Conservation (phyloP, 2,113 vertebrate species). For the Nansenia antarctica region DNA sequence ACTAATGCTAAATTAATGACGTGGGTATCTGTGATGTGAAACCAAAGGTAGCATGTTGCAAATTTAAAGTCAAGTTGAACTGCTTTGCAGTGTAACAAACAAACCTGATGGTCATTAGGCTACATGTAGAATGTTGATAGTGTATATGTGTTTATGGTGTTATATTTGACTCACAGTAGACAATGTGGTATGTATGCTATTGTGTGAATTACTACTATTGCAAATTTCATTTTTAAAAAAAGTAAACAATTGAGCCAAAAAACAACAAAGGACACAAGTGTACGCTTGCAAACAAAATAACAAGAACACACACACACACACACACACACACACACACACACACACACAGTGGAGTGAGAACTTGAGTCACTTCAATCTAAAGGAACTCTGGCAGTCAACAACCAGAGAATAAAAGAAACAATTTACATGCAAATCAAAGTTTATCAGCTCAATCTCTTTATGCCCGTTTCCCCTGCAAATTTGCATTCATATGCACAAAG, state of each 20-base stretch:
- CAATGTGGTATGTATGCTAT: neutral
- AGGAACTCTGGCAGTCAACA: constrained; percentile 51
- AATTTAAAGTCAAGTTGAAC: constrained; percentile 5
- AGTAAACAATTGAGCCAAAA: constrained; percentile 33
- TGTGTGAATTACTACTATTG: constrained; percentile 24
- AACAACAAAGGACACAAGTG: constrained; percentile 41
- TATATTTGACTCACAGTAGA: constrained; percentile 6
- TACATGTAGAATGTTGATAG: no score
- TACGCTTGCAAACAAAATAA: constrained; percentile 35
- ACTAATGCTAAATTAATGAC: constrained; percentile 60
- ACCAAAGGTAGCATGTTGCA: constrained; percentile 38
- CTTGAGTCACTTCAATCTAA: constrained; percentile 39
- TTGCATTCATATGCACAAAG: constrained; percentile 72
- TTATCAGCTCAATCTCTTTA: constrained; percentile 73
- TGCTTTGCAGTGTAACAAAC: neutral
- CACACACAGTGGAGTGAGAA: constrained; percentile 6
- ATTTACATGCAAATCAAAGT: constrained; percentile 82
- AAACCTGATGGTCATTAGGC: neutral
- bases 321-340: constrained; percentile 32
- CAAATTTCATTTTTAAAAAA: constrained; percentile 6
- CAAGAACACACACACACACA: constrained; percentile 6
- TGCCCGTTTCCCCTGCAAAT: constrained; percentile 63
- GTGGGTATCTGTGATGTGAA: constrained; percentile 27
- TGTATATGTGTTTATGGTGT: constrained; percentile 11
- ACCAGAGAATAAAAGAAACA: constrained; percentile 61